These are phyloP conservation scores for Anas acuta DNA, from an alignment of 2,797 vertebrate genomes.

Conservation along the genomic window DNA sequence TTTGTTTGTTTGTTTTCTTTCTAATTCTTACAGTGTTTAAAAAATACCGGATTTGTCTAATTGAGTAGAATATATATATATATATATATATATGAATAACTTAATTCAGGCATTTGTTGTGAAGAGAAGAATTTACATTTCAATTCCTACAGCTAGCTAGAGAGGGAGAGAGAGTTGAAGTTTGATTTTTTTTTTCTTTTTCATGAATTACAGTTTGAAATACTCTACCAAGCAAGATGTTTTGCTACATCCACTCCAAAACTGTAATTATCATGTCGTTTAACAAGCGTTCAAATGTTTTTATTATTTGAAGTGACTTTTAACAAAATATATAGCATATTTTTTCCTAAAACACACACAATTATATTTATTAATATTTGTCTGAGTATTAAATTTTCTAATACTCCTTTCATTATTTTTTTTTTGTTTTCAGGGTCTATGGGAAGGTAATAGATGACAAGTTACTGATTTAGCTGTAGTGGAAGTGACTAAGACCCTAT, in stretches of 20 bases:
- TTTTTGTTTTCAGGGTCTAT: too few species aligned
- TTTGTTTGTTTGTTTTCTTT: background rate
- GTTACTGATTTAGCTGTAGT: too few species aligned
- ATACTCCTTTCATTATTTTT: background rate
- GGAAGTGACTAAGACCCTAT: too few species aligned
- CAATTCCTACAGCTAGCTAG: background rate
- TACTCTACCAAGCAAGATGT: background rate
- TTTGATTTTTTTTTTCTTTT: background rate
- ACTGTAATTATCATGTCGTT: background rate
- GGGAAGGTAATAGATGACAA: too few species aligned
- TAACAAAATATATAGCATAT: background rate
- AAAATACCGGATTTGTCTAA: background rate
- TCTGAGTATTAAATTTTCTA: background rate
- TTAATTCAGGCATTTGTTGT: background rate
- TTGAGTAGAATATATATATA: background rate
- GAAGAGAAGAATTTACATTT: background rate
- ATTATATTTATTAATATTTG: background rate
- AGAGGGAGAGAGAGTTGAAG: too few species aligned
- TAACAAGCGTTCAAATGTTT: background rate
- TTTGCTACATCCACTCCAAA: background rate
- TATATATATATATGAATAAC: fast-evolving
- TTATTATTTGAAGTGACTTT: background rate
- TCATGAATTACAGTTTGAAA: background rate
- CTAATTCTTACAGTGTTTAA: background rate
- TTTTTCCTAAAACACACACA: background rate